These are phyloP conservation scores for Hylaeus volcanicus DNA, from an alignment of 1,140 invertebrate species.

Conservation along the genomic window DNA sequence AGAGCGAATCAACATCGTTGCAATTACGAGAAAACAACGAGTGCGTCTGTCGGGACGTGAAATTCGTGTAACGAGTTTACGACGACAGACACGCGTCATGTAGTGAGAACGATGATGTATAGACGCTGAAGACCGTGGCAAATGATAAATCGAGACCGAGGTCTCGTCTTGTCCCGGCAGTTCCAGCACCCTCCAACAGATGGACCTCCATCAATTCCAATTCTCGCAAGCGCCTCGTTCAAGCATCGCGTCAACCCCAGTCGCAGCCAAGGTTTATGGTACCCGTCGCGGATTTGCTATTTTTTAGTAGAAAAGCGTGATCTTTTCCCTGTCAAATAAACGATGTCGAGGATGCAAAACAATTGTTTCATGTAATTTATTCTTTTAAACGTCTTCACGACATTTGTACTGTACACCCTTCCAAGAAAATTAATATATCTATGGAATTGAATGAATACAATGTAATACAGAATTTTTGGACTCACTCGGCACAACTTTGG, in stretches of 20 bases:
- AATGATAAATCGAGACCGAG: conserved; percentile 17
- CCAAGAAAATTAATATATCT: too few species aligned
- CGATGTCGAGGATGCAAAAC: background rate
- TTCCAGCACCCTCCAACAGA: background rate
- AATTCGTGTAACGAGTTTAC: conserved; percentile 14
- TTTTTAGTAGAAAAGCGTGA: too few species aligned
- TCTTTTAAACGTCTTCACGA: too few species aligned
- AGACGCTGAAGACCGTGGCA: background rate
- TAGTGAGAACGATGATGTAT: conserved; percentile 13
- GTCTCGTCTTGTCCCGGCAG: background rate
- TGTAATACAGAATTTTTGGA: too few species aligned
- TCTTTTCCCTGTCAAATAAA: too few species aligned
- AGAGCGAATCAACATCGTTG: conserved; percentile 17
- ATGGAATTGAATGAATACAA: too few species aligned
- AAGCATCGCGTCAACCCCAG: background rate
- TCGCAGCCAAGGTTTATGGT: too few species aligned
- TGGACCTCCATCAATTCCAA: background rate
- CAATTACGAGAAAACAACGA: background rate
- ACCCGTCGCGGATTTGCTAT: too few species aligned
- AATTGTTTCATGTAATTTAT: background rate
- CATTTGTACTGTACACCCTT: too few species aligned
- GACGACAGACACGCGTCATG: background rate
- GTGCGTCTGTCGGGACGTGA: background rate
- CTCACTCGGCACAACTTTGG: too few species aligned
- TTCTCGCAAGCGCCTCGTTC: background rate